phyloP scores from a whole-genome alignment of 1,140 invertebrate species.

The Saccostrea cuccullata region DNA sequence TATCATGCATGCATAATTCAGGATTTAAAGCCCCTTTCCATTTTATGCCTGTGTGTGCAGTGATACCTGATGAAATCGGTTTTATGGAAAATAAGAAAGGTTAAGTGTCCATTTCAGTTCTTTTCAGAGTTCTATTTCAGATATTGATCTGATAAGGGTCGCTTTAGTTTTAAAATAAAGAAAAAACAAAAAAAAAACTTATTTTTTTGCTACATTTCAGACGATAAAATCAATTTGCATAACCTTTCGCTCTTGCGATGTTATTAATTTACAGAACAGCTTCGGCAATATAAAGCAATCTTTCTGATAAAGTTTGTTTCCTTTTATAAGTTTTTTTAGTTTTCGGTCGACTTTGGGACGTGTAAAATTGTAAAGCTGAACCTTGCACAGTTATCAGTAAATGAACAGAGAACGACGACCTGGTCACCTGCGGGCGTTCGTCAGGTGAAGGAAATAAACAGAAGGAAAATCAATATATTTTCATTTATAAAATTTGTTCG shows the following conservation, averaged over 20 bases:
- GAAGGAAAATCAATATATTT: too few species aligned
- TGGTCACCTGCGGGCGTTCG: too few species aligned
- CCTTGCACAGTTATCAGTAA: too few species aligned
- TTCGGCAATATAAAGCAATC: neutral
- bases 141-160: neutral
- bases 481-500: too few species aligned
- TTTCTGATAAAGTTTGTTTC: neutral
- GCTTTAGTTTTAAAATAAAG: neutral
- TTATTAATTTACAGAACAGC: neutral
- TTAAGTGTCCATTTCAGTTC: neutral
- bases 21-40: neutral
- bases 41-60: neutral
- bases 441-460: too few species aligned
- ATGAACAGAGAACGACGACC: too few species aligned
- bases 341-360: too few species aligned
- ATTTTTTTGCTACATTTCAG: neutral
- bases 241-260: neutral
- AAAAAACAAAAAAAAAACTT: neutral
- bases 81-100: conserved; percentile 6
- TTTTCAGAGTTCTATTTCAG: neutral
- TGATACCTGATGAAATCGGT: conserved; percentile 4
- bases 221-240: neutral
- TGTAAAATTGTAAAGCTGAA: too few species aligned
- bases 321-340: too few species aligned
- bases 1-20: conserved; percentile 18